Evolutionary conservation across 2,888 invertebrate genomes (phyloP).

Genomic region (Crossocerus cetratus): DNA sequence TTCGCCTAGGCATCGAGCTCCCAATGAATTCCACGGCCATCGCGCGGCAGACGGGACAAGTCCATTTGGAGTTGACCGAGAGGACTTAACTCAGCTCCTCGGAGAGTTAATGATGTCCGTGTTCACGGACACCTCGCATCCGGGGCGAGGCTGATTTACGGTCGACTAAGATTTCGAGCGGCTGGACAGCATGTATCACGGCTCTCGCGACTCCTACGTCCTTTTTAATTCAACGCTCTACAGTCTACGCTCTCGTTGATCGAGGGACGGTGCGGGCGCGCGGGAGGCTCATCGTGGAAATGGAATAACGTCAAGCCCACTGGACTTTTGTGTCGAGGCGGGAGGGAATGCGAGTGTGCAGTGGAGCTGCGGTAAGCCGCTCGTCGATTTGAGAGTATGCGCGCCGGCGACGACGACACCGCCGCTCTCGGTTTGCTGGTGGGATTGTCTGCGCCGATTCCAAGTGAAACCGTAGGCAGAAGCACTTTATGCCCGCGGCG

Average conservation of each 20-base stretch:
- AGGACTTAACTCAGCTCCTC: neutral
- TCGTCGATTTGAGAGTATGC: too few relatives aligned
- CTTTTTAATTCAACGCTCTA: neutral
- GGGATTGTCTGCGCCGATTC: slow-evolving; percentile 43
- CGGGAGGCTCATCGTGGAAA: too few relatives aligned
- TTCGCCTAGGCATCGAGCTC: too few relatives aligned
- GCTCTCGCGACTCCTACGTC: neutral
- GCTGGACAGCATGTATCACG: slow-evolving; percentile 32
- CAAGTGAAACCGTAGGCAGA: slow-evolving; percentile 48
- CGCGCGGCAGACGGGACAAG: neutral
- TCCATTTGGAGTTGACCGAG: too few relatives aligned
- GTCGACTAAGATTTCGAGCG: slow-evolving; percentile 40
- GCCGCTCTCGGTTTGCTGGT: slow-evolving; percentile 1
- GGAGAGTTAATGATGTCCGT: slow-evolving; percentile 59
- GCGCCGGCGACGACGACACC: too few relatives aligned
- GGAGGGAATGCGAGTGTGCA: too few relatives aligned
- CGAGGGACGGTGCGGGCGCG: too few relatives aligned
- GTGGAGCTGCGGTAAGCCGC: too few relatives aligned
- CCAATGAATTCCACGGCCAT: neutral
- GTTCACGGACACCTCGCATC: slow-evolving; percentile 49
- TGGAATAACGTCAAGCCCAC: too few relatives aligned
- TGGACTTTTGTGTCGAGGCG: too few relatives aligned
- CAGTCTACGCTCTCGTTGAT: too few relatives aligned
- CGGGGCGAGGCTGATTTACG: slow-evolving; percentile 54
- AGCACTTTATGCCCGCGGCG: slow-evolving; percentile 18